Conservation (phyloP, 2,888 invertebrate species). For the Ametastegia equiseti region DNA sequence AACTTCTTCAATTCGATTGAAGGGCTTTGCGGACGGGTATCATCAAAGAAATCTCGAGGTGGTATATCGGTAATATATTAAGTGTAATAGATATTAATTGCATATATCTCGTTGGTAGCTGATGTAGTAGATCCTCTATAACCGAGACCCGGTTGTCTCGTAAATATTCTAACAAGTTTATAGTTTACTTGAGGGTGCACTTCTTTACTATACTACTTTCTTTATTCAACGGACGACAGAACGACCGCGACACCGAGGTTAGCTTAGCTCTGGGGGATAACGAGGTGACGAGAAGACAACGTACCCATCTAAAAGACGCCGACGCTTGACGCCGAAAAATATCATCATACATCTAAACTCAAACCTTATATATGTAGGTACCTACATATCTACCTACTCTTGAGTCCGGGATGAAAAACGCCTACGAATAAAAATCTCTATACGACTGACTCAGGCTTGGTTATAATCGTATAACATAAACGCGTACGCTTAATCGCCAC, state of each 20-base stretch:
- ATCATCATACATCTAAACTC: too few species aligned
- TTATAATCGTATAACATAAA: background rate
- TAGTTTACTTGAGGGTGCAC: background rate
- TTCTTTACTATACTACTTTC: background rate
- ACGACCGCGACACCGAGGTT: background rate
- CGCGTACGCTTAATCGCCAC: background rate
- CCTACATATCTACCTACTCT: background rate
- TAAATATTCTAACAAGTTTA: constrained; percentile 25
- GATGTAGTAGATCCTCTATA: background rate
- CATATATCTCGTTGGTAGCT: background rate
- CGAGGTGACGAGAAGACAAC: constrained; percentile 46
- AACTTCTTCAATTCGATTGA: too few species aligned
- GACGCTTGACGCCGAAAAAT: constrained; percentile 26
- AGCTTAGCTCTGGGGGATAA: constrained; percentile 6
- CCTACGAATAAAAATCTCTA: constrained; percentile 18
- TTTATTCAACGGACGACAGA: constrained; percentile 6
- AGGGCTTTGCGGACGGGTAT: too few species aligned
- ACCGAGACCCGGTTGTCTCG: constrained; percentile 1
- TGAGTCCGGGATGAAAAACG: constrained; percentile 1
- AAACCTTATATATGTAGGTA: background rate
- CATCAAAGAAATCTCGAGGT: too few species aligned
- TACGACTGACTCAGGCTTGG: background rate
- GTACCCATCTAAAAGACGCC: background rate
- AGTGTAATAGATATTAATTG: constrained; percentile 18
- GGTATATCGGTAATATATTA: background rate